Evolutionary conservation across 2,888 invertebrate genomes (phyloP).

Genomic region (Lasioglossum marginatum): DNA sequence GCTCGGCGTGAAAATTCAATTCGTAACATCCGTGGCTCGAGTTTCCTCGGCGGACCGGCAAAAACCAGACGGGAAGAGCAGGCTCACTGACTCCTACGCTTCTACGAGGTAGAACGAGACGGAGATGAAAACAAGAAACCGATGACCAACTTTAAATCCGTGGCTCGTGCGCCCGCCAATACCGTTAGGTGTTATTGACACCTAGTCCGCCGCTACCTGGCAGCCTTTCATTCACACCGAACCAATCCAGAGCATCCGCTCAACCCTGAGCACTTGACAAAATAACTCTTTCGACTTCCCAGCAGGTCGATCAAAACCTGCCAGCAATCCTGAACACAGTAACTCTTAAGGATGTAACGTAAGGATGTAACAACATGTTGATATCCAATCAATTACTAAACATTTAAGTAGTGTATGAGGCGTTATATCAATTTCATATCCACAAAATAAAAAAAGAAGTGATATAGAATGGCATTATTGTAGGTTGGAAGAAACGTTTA

Average conservation of each 20-base stretch:
- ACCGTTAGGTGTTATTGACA: constrained; percentile 72
- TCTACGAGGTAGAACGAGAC: constrained; percentile 22
- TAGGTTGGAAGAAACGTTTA: too few species aligned
- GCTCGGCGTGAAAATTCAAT: constrained; percentile 69
- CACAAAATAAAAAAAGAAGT: too few species aligned
- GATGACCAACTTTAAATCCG: constrained; percentile 75
- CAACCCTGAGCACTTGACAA: background rate
- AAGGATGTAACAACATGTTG: background rate
- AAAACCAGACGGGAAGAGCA: constrained; percentile 31
- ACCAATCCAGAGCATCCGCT: background rate
- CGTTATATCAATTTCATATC: too few species aligned
- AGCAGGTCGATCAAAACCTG: background rate
- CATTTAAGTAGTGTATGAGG: too few species aligned
- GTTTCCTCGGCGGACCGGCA: constrained; percentile 21
- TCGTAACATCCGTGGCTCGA: constrained; percentile 61
- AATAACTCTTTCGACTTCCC: background rate
- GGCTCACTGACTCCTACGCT: constrained; percentile 64
- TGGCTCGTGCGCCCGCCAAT: constrained; percentile 75
- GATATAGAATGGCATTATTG: too few species aligned
- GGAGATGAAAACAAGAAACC: constrained; percentile 63
- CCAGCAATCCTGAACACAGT: background rate
- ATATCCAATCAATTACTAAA: too few species aligned
- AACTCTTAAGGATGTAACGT: too few species aligned
- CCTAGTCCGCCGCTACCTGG: constrained; percentile 33
- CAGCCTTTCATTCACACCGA: constrained; percentile 23